Conservation (phyloP, 2,888 invertebrate genomes). For the Leptinotarsa haldemani region DNA sequence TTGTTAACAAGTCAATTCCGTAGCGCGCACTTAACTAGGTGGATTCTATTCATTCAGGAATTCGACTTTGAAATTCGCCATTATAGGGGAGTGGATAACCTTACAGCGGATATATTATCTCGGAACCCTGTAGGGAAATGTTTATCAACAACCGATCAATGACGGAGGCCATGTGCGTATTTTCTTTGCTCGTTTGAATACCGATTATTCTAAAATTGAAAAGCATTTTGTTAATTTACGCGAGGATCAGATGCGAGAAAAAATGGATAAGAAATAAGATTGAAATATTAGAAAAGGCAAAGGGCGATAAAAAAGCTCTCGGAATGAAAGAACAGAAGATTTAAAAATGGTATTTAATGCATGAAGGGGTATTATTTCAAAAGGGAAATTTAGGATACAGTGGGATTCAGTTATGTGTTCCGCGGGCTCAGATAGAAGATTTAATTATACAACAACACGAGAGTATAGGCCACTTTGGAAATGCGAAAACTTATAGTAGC, state of each 20-base stretch:
- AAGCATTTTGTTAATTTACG: neutral
- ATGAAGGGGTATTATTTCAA: constrained; percentile 19
- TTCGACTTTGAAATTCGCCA: constrained; percentile 23
- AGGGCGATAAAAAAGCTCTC: neutral
- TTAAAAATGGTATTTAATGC: constrained; percentile 13
- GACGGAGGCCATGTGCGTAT: too few relatives aligned
- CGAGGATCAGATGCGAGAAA: neutral
- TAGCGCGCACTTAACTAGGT: constrained; percentile 31
- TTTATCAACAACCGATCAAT: too few relatives aligned
- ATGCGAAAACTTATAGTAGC: constrained; percentile 15
- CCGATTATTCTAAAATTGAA: too few relatives aligned
- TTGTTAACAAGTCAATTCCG: constrained; percentile 26
- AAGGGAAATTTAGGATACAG: neutral
- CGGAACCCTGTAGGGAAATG: too few relatives aligned
- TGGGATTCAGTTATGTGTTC: constrained; percentile 24
- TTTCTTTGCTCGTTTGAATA: too few relatives aligned
- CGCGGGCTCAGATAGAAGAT: neutral
- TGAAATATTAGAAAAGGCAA: neutral
- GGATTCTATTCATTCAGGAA: constrained; percentile 34
- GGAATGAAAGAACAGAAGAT: too few relatives aligned
- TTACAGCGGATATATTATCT: neutral
- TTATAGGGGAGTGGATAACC: too few relatives aligned
- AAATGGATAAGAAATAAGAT: constrained; percentile 1
- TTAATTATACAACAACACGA: constrained; percentile 8
- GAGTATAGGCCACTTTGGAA: constrained; percentile 19